Percentiles rank a stretch among this genome's conserved stretches.
Conservation (phyloP, 2,797 vertebrate species). For the Orestias chungarensis region DNA sequence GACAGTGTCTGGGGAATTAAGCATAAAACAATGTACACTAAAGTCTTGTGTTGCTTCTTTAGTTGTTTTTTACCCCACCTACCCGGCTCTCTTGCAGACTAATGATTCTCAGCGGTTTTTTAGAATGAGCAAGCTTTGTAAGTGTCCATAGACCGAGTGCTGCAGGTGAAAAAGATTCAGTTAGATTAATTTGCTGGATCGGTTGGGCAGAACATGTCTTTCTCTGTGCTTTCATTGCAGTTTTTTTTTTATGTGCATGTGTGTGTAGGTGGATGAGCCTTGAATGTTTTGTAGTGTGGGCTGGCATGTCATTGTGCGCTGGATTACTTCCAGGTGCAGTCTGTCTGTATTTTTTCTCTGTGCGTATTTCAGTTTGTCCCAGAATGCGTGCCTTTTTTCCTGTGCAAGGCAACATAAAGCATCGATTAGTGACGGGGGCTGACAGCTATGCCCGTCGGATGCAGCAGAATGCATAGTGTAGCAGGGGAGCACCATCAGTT, state of each 20-base stretch:
- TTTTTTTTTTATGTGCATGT: conserved; percentile 16
- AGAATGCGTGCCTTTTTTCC: conserved; percentile 47
- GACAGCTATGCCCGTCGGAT: conserved; percentile 61
- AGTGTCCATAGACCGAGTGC: conserved; percentile 26
- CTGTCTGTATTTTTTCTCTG: conserved; percentile 44
- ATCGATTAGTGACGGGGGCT: conserved; percentile 69
- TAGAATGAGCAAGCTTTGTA: conserved; percentile 8
- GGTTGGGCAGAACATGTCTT: conserved; percentile 23
- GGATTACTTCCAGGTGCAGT: conserved; percentile 39
- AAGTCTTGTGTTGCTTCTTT: conserved; percentile 26
- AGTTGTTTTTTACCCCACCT: conserved; percentile 39
- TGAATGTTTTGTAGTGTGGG: conserved; percentile 20
- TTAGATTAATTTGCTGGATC: conserved; percentile 25
- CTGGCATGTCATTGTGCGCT: conserved; percentile 18
- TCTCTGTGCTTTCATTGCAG: conserved; percentile 5
- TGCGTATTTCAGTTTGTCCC: conserved; percentile 34
- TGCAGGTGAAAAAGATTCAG: conserved; percentile 23
- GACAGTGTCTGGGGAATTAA: neutral
- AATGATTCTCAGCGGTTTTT: conserved; percentile 15
- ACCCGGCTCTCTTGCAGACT: conserved; percentile 2
- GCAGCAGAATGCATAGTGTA: conserved; percentile 67
- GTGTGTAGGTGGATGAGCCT: conserved; percentile 7
- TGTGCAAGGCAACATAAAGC: conserved; percentile 47
- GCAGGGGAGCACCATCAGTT: conserved; percentile 77
- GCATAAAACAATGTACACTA: conserved; percentile 33